phyloP scores from a whole-genome alignment of 2,797 vertebrate species.

The Adelosebastes latens region DNA sequence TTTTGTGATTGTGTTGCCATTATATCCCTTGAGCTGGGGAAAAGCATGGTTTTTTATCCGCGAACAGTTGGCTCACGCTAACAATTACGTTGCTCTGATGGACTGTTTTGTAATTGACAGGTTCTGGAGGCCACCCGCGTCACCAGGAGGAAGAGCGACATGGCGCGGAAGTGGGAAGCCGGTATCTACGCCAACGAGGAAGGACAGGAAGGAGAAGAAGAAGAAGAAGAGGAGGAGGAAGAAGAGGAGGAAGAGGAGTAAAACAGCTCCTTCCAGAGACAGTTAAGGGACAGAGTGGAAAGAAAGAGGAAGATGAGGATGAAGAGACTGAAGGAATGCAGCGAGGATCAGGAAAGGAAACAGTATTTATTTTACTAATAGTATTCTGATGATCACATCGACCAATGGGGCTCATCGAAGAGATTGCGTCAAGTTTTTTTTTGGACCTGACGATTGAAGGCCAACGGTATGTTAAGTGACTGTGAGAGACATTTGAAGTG shows the following conservation, averaged over 20 bases:
- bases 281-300: not conserved
- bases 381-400: conserved; percentile 63
- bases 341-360: conserved; percentile 35
- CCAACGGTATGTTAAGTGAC: conserved; percentile 35
- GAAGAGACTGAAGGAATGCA: conserved; percentile 27
- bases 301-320: conserved; percentile 21
- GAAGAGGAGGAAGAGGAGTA: conserved; percentile 66
- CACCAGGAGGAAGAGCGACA: conserved; percentile 94
- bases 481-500: conserved; percentile 45
- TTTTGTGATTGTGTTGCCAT: conserved; percentile 23
- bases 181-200: conserved; percentile 75
- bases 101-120: conserved; percentile 71
- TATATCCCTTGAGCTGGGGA: not conserved
- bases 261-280: conserved; percentile 37
- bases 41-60: conserved; percentile 1
- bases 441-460: conserved; percentile 43
- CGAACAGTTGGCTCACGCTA: not conserved
- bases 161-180: conserved; percentile 82
- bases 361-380: conserved; percentile 77
- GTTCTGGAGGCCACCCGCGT: conserved; percentile 97
- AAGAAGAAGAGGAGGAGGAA: conserved; percentile 65
- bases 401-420: conserved; percentile 15
- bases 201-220: conserved; percentile 64
- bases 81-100: not conserved
- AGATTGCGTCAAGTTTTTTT: conserved; percentile 24